Base-by-base conservation (phyloP, 1,140 invertebrate species). In the Eurosta solidaginis region DNA sequence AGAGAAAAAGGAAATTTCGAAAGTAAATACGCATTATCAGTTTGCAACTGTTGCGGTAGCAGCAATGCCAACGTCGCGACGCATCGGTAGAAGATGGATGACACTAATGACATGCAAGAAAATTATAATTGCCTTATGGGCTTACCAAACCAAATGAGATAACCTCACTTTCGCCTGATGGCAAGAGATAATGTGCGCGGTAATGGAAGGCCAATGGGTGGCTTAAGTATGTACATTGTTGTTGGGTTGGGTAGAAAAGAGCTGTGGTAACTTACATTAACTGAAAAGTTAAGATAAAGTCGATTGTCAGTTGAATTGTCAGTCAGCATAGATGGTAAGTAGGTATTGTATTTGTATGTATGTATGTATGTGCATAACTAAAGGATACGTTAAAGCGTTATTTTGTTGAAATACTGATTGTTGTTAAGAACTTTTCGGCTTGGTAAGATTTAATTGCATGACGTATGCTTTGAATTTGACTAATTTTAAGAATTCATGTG, bases 71-170 rank as follows among this genome's bases (percentile, higher is more conserved):
- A n/a, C n/a, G n/a, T n/a, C n/a, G n/a, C n/a, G n/a, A n/a, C n/a
- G 42, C 20, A 74, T 14, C 40, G 42, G 42, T 45, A 25, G 44
- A 74, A 74, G 73, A 74, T 74, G 73, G 73, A 74, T 74, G 73
- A 47, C 73, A 47, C 73, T 74, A 74, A 74, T 74, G 73, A 74
- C 73, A 74, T 74, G 73, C 73, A 74, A 74, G 73, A 74, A 74
- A 74, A 47, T 74, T 45, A 68, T 68, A 68, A 68, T 68, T 68
- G 59, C 59, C 59, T 68, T 68, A 68, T 68, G 59, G 59, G 59
- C n/a, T 68, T 68, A 68, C 59, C 59, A 63, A 63, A 17, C 59
- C 59, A 63, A 63, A 63, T 63, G 59, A 63, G 59, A 63, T 63
- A 63, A 63, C 59, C 59, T 68, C 22, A 68, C 59, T 68, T 68